A percentile compares a stretch with the other conserved stretches of the same genome.
Evolutionary conservation across 2,888 invertebrate species (phyloP).

Genomic region (Leistus spinibarbis): DNA sequence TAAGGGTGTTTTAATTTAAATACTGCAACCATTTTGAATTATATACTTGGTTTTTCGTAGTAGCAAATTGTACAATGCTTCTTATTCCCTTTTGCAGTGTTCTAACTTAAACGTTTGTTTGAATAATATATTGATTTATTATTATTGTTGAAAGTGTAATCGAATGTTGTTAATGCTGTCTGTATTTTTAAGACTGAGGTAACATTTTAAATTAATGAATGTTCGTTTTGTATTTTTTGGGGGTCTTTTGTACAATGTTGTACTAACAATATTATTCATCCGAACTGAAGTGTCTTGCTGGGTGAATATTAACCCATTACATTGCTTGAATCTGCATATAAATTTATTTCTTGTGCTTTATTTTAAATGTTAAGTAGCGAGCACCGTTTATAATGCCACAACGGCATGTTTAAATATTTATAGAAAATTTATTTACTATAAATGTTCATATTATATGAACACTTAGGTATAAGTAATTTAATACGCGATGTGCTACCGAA

Average conservation of each 20-base stretch:
- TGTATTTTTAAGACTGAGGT: conserved; percentile 3
- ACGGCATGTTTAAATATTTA: conserved; percentile 5
- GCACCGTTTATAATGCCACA: background rate
- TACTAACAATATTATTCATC: conserved; percentile 1
- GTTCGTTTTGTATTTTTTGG: background rate
- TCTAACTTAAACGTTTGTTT: background rate
- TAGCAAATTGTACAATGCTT: too few species aligned
- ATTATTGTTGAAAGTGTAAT: conserved; percentile 2
- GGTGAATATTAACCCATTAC: conserved; percentile 22
- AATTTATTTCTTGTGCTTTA: background rate
- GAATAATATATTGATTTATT: conserved; percentile 10
- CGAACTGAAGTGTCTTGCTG: conserved; percentile 4
- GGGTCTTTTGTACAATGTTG: conserved; percentile 3
- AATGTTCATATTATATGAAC: background rate
- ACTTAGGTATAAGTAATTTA: background rate
- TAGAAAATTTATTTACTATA: background rate
- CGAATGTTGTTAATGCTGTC: conserved; percentile 4
- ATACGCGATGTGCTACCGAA: background rate
- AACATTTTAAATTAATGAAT: conserved; percentile 11
- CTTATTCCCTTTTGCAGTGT: background rate
- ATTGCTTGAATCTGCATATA: conserved; percentile 12
- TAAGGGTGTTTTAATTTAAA: too few species aligned
- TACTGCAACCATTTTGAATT: too few species aligned
- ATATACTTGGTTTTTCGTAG: too few species aligned
- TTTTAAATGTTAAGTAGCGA: conserved; percentile 5